Conservation (phyloP, 2,113 vertebrate species). For the Phaetusa simplex region DNA sequence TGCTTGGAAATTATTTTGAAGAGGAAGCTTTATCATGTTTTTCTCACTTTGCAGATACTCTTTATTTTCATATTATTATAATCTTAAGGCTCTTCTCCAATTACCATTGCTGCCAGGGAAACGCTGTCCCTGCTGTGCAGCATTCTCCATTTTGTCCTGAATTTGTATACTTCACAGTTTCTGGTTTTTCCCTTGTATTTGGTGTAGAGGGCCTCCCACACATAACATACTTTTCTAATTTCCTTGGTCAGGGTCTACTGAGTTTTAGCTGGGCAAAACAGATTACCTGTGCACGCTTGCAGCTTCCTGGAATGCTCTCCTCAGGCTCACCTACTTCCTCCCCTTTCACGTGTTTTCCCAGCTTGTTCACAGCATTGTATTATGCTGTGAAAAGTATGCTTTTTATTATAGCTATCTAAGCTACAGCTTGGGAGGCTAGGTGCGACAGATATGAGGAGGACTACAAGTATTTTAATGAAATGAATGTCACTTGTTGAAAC, state of each 20-base stretch:
- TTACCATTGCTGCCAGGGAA: background rate
- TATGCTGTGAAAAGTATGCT: background rate
- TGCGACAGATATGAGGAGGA: background rate
- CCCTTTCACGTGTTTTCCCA: background rate
- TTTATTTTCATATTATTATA: background rate
- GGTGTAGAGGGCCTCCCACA: background rate
- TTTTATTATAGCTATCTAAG: background rate
- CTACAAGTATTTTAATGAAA: background rate
- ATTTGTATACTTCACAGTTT: background rate
- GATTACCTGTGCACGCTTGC: background rate
- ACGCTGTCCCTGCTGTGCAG: background rate
- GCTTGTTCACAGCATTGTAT: background rate
- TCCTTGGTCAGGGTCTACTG: background rate
- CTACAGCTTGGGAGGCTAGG: background rate
- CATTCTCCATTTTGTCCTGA: background rate
- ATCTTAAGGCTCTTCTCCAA: background rate
- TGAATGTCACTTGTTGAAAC: accelerated
- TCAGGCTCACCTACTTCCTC: background rate
- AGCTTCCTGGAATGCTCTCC: background rate
- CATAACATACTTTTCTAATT: background rate
- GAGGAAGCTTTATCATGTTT: background rate
- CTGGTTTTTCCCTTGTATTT: background rate
- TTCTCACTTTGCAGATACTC: background rate
- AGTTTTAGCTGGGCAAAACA: background rate
- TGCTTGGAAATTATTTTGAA: background rate